Conservation (phyloP, 2,888 invertebrate genomes). For the Molorchus minor region DNA sequence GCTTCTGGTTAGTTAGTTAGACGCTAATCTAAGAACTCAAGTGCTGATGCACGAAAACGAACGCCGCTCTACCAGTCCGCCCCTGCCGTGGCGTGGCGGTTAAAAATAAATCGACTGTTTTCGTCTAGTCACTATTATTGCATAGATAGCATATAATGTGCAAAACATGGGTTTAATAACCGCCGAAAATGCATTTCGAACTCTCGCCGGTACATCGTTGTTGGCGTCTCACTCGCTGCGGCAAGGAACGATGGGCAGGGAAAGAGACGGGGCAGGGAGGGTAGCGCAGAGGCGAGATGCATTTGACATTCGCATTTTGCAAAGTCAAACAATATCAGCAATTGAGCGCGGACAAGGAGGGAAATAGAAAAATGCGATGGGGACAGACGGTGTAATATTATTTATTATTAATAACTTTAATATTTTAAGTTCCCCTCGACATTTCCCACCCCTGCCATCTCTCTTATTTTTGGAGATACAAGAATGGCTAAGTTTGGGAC, state of each 20-base stretch:
- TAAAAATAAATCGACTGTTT: conserved; percentile 57
- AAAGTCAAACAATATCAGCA: conserved; percentile 57
- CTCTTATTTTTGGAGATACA: no score
- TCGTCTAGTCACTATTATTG: conserved; percentile 63
- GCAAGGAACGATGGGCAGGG: neutral
- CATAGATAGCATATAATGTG: conserved; percentile 59
- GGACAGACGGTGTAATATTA: conserved; percentile 12
- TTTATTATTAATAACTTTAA: no score
- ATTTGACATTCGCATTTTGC: conserved; percentile 60
- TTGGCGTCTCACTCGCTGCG: conserved; percentile 26
- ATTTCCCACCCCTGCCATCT: no score
- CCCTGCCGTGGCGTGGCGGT: conserved; percentile 48
- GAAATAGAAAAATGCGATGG: conserved; percentile 50
- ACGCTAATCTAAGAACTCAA: no score
- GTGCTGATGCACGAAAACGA: neutral
- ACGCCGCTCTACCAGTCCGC: conserved; percentile 9
- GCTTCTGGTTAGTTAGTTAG: no score
- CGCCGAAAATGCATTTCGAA: conserved; percentile 55
- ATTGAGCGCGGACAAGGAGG: conserved; percentile 52
- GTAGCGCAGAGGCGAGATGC: conserved; percentile 37
- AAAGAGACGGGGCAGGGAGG: conserved; percentile 22
- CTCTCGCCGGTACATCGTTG: conserved; percentile 19
- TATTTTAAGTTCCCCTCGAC: no score
- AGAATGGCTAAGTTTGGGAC: no score
- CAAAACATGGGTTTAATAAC: conserved; percentile 61